Percentiles rank a stretch among this genome's conserved stretches.
Evolutionary conservation across 2,113 vertebrate genomes (phyloP).

Genomic region (Colaptes auratus): DNA sequence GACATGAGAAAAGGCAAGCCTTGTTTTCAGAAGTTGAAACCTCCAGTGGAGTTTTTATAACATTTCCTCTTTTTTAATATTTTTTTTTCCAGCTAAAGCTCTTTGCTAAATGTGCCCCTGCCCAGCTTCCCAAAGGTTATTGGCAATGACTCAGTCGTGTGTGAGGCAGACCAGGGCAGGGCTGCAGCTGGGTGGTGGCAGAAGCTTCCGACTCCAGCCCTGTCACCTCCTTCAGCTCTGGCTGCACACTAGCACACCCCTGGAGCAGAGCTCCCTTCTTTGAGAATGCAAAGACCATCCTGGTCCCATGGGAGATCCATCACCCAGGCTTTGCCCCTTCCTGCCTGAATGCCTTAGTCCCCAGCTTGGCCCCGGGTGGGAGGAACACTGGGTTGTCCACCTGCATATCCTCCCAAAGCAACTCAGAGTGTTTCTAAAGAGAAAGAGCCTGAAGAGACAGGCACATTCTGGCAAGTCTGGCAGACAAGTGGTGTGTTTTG

Average conservation of each 20-base stretch:
- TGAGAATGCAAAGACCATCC: not conserved
- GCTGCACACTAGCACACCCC: not conserved
- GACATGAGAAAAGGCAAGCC: not conserved
- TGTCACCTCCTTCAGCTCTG: rapidly evolving
- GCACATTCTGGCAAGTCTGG: not conserved
- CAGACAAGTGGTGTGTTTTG: rapidly evolving
- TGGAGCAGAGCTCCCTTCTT: not conserved
- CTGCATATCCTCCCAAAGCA: not conserved
- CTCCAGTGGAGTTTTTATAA: not conserved
- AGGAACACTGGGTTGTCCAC: not conserved
- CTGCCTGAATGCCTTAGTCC: not conserved
- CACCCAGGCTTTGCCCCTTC: rapidly evolving
- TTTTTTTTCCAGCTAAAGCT: not conserved
- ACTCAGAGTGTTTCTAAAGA: not conserved
- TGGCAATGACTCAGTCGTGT: not conserved
- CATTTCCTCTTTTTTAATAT: not conserved
- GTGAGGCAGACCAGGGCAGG: rapidly evolving
- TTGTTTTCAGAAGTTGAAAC: not conserved
- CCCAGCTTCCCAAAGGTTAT: not conserved
- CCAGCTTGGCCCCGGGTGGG: rapidly evolving
- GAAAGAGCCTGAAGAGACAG: not conserved
- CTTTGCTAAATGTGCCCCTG: not conserved
- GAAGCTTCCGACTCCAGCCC: not conserved
- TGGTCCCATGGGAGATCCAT: not conserved
- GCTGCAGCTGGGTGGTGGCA: not conserved